These are phyloP conservation scores for Acanthosepion esculentum DNA, from an alignment of 2,888 invertebrate genomes.

Conservation along the genomic window DNA sequence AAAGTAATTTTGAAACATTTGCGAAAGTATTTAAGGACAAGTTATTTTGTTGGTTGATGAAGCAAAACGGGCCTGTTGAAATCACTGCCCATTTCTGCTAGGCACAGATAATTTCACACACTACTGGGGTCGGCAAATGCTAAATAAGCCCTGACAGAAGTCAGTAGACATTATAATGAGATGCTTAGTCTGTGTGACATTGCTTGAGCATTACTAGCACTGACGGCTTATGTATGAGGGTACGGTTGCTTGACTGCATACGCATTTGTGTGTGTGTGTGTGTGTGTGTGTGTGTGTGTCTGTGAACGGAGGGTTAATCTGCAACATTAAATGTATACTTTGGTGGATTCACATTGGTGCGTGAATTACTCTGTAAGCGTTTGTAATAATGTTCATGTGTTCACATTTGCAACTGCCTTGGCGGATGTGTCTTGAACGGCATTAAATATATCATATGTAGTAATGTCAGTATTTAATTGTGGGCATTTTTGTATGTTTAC, in stretches of 20 bases:
- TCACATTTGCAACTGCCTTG: too few species aligned
- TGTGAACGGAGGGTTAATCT: too few species aligned
- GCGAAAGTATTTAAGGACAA: background rate
- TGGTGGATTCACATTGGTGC: too few species aligned
- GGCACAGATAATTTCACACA: slow-evolving; percentile 4
- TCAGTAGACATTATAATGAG: background rate
- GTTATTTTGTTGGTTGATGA: background rate
- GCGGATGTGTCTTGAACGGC: too few species aligned
- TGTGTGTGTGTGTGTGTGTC: background rate
- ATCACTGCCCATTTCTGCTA: background rate
- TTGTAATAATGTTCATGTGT: too few species aligned
- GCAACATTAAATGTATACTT: too few species aligned
- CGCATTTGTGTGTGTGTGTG: background rate
- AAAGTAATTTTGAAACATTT: background rate
- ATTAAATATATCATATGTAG: too few species aligned
- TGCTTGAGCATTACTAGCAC: background rate
- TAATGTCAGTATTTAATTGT: too few species aligned
- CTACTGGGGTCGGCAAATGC: background rate
- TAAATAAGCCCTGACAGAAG: background rate
- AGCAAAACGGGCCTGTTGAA: background rate
- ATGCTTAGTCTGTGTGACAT: background rate
- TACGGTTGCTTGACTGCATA: background rate
- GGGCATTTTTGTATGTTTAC: too few species aligned
- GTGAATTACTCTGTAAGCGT: too few species aligned
- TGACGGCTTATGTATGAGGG: background rate